Percentiles rank a stretch among this genome's conserved stretches.
Conservation (phyloP, 2,113 vertebrate species). For the Oriolus oriolus region DNA sequence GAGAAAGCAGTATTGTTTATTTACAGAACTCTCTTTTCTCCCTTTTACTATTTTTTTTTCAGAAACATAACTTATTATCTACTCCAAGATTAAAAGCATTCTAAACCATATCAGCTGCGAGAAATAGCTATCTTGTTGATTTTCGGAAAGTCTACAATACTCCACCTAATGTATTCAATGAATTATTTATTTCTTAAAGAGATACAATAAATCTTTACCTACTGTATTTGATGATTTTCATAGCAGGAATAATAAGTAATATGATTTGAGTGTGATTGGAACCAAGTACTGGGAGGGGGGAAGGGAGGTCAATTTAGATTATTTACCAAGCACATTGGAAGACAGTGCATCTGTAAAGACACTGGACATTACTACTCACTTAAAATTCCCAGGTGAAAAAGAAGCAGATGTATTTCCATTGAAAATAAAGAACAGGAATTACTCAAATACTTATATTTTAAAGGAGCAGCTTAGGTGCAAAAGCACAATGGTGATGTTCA, state of each 20-base stretch:
- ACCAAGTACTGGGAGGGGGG: conserved; percentile 11
- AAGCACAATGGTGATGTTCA: background rate
- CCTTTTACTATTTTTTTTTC: background rate
- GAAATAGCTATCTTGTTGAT: conserved; percentile 60
- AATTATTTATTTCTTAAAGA: conserved; percentile 72
- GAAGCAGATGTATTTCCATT: background rate
- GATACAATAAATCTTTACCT: conserved; percentile 69
- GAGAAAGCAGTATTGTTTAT: background rate
- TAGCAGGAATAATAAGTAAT: conserved; percentile 67
- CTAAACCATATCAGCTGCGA: conserved; percentile 32
- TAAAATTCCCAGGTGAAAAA: background rate
- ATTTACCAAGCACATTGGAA: background rate
- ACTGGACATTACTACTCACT: background rate
- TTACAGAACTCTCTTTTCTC: background rate
- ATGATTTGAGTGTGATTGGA: conserved; percentile 59
- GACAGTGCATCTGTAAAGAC: background rate
- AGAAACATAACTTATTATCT: conserved; percentile 57
- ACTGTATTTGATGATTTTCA: conserved; percentile 66
- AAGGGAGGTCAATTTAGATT: conserved; percentile 30
- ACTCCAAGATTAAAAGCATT: conserved; percentile 57
- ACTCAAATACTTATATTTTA: background rate
- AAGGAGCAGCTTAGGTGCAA: conserved; percentile 18
- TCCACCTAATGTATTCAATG: conserved; percentile 64
- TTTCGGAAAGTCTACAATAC: conserved; percentile 62
- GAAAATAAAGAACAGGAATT: background rate